Evolutionary conservation across 1,140 invertebrate genomes (phyloP), one percentile per base, ranked within the genome.

Genomic region (Camponotus pennsylvanicus): DNA sequence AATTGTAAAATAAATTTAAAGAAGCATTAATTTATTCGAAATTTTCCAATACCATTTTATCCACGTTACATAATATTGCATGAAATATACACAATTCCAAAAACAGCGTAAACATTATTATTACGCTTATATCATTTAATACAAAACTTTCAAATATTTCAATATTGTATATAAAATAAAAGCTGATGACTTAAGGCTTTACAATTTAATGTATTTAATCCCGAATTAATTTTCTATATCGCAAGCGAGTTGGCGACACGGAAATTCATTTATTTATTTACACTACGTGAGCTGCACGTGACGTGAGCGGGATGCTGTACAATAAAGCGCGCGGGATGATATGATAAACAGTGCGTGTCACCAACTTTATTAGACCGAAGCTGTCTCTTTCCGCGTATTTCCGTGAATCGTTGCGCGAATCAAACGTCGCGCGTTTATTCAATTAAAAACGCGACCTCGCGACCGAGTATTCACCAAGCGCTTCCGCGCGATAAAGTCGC

Each of bases 401-500:
- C 42, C 40, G 49, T 3, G 13, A 15, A n/a, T 3, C 21, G 34
- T 59, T 18, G 66, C 9, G 34, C 34, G 27, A 73, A 73, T 5
- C 49, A 34, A 32, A 73, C 7, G 5, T 37, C 40, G 27, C 18
- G 49, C 61, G n/a, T 69, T 73, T 49, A 61, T 73, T 45, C 7
- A 55, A 83, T 73, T 45, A 73, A 61, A 83, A 75, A 45, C 79
- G 55, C 79, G 67, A 45, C 3, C 66, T 45, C 64, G 52, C 78
- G 78, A 32, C 6, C 69, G 18, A 11, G 27, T 67, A 18, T 45
- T 71, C 42, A n/a, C 78, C 45, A 13, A 49, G 37, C 37, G 49
- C 21, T 80, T 80, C 45, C 34, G 40, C 79, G 55, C 69, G 18
- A 70, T 40, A 55, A 49, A 78, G 8, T 78, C 37, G 42, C 57